phyloP scores from a whole-genome alignment of 30 jellyfish, hydroid and myxozoan genomes.

The Aurelia sp. region DNA sequence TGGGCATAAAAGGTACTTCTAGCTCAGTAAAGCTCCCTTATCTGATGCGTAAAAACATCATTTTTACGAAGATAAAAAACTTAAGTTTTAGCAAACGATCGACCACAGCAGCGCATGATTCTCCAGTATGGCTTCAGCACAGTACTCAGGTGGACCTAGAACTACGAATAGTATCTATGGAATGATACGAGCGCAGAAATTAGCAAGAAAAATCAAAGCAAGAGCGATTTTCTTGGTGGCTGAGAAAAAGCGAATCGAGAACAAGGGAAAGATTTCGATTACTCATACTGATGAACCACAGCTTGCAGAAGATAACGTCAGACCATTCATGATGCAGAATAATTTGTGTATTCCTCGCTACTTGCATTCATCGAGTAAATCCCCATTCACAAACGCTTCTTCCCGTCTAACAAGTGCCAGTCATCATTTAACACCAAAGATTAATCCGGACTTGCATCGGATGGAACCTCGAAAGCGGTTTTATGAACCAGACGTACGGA shows the following conservation, averaged over 20 bases:
- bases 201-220: conserved; percentile 60
- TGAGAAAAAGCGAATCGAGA: conserved; percentile 46
- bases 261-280: conserved; percentile 35
- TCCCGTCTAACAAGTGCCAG: conserved; percentile 69
- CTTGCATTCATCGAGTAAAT: conserved; percentile 32
- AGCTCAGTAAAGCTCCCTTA: conserved; percentile 5
- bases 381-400: conserved; percentile 39
- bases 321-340: conserved; percentile 47
- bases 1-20: neutral
- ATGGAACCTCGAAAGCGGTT: conserved; percentile 59
- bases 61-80: neutral
- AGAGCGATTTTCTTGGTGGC: conserved; percentile 63
- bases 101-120: conserved; percentile 38
- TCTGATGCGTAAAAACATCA: neutral
- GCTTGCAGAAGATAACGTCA: neutral
- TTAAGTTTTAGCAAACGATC: neutral
- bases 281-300: conserved; percentile 52
- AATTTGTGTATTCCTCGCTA: conserved; percentile 44
- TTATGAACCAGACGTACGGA: conserved; percentile 56
- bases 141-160: conserved; percentile 12
- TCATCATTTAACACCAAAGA: conserved; percentile 43
- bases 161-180: conserved; percentile 65
- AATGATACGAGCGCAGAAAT: conserved; percentile 72
- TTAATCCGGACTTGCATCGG: conserved; percentile 54
- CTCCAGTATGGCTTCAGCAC: conserved; percentile 28